Percentiles rank a stretch among this genome's conserved stretches.
These are phyloP conservation scores for Trilocha varians DNA, from an alignment of 2,888 invertebrate genomes.

Conservation along the genomic window DNA sequence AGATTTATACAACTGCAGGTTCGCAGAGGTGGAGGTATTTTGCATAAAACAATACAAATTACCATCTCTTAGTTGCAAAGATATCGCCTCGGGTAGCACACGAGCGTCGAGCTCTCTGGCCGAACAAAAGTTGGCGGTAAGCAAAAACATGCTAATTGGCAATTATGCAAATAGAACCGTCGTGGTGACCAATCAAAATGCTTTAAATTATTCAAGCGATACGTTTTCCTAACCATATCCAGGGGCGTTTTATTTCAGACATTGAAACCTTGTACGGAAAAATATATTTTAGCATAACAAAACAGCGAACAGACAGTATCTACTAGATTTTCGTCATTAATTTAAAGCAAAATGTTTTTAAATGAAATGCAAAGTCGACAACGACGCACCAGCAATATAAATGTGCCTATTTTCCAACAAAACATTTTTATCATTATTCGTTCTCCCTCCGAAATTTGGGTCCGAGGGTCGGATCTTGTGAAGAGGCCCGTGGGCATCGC, in stretches of 20 bases:
- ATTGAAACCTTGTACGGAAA: no score
- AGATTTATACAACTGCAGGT: slow-evolving; percentile 15
- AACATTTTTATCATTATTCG: slow-evolving; percentile 14
- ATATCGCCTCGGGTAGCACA: slow-evolving; percentile 25
- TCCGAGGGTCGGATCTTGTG: slow-evolving; percentile 15
- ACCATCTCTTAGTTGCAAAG: slow-evolving; percentile 24
- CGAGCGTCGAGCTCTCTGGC: slow-evolving; percentile 31
- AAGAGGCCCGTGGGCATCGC: slow-evolving; percentile 22
- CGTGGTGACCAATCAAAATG: slow-evolving; percentile 61
- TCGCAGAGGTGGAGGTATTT: slow-evolving; percentile 28
- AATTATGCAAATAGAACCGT: slow-evolving; percentile 56
- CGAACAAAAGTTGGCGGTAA: slow-evolving; percentile 41
- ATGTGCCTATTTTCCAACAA: no score
- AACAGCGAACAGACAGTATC: no score
- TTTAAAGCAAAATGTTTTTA: no score
- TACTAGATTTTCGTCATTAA: no score
- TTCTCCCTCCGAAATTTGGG: slow-evolving; percentile 24
- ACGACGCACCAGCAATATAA: no score
- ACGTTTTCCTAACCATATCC: slow-evolving; percentile 19
- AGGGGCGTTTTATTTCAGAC: background rate
- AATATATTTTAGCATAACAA: no score
- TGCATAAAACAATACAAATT: slow-evolving; percentile 40
- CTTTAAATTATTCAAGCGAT: slow-evolving; percentile 57
- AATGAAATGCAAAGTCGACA: no score
- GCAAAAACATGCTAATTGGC: slow-evolving; percentile 63